phyloP scores from a whole-genome alignment of 2,888 invertebrate genomes.

The Sminthurides aquaticus region DNA sequence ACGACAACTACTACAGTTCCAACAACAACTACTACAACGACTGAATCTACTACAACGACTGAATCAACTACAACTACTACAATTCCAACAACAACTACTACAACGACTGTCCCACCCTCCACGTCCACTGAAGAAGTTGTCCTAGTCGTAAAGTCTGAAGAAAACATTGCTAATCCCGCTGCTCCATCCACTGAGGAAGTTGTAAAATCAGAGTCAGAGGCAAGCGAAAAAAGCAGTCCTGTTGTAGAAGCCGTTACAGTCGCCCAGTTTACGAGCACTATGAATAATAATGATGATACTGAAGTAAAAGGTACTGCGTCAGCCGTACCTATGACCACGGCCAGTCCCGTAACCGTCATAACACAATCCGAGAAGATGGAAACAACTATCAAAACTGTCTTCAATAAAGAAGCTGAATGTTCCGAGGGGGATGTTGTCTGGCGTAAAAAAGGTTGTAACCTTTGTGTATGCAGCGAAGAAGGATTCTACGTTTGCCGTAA shows the following conservation, averaged over 20 bases:
- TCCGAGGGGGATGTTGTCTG: conserved; percentile 8
- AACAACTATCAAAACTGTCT: not conserved
- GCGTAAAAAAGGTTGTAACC: conserved; percentile 10
- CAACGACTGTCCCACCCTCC: not conserved
- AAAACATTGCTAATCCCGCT: not conserved
- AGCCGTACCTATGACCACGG: not conserved
- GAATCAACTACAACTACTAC: conserved; percentile 5
- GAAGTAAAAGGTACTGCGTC: not conserved
- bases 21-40: not conserved
- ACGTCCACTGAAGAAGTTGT: not conserved
- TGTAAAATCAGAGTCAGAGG: not conserved
- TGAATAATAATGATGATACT: not conserved
- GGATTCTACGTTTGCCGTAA: conserved; percentile 5
- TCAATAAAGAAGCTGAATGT: conserved; percentile 1
- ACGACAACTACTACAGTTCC: conserved; percentile 5
- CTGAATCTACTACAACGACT: not conserved
- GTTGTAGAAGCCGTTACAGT: not conserved
- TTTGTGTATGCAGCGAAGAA: conserved; percentile 16
- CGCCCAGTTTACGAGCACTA: not conserved
- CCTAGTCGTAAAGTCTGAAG: not conserved
- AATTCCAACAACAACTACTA: conserved; percentile 1
- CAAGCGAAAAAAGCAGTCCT: not conserved
- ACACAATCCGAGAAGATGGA: not conserved
- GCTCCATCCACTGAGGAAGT: not conserved
- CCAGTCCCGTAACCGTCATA: not conserved